Base-by-base conservation (phyloP, 1,140 invertebrate genomes). In the Lerema accius region DNA sequence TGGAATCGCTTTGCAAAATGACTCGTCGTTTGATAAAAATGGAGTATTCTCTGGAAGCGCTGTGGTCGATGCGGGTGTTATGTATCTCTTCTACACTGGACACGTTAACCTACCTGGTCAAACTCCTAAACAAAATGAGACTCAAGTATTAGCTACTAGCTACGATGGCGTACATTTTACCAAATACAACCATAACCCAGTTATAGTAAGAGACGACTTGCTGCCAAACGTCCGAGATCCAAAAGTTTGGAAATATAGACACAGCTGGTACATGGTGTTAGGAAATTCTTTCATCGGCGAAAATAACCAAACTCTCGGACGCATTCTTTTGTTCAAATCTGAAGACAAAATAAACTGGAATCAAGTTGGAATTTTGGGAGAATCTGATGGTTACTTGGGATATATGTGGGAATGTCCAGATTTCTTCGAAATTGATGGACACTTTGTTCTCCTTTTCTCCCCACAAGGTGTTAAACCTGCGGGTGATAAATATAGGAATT, bases 11-110 rank as follows among this genome's bases (percentile, higher is more conserved):
- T 70, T 91, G 73, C 69, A 76, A 43, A 88, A 88, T 35, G 78
- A 87, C 10, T 13, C 82, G 28, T 48, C 40, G 7, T 89, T 81
- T 17, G 88, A 91, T 37, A 76, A 53, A 23, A 46, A 45, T 63
- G 90, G 90, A 16, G 82, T 84, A 3, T 91, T 91, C 64, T 86
- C 86, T 16, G 90, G 89, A 3, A 90, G 86, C 63, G 87, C 85
- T 23, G 37, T 91, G 4, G 69, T 86, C 15, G 80, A 83, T 60
- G 55, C 82, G 48, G 63, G 74, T 19, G 78, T 43, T 10, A 84
- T 91, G 76, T 77, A 80, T 64, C 49, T 91, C 0, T 83, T 78
- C 28, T 91, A 91, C 51, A 91, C 88, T 4, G 87, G 85, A 6
- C 81, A 90, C 50, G 67, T 80, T 0, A 84, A 79, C 13, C 56